Evolutionary conservation across 2,797 vertebrate species (phyloP).

Genomic region (Hyperoplus immaculatus): DNA sequence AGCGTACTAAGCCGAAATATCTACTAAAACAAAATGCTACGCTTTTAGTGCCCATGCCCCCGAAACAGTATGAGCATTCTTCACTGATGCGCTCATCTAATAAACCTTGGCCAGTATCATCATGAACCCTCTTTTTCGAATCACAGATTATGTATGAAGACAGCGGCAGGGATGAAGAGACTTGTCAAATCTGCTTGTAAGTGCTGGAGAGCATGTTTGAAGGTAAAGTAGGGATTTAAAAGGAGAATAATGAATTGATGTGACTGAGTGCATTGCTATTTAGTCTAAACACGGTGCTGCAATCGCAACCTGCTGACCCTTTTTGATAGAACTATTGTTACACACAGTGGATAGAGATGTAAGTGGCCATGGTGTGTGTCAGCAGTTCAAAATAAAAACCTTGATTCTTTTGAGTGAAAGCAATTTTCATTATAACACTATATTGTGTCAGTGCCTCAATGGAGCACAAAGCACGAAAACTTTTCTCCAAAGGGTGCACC

Average conservation of each 20-base stretch:
- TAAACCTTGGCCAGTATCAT: slow-evolving; percentile 60
- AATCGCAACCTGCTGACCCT: slow-evolving; percentile 8
- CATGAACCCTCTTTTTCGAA: slow-evolving; percentile 46
- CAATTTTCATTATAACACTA: neutral
- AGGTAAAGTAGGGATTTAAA: slow-evolving; percentile 45
- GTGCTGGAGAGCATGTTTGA: slow-evolving; percentile 41
- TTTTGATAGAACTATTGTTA: neutral
- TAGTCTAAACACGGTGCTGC: slow-evolving; percentile 17
- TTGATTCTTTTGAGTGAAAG: neutral
- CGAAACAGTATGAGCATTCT: slow-evolving; percentile 29
- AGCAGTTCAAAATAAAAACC: neutral
- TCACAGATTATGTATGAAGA: slow-evolving; percentile 64
- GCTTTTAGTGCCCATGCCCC: slow-evolving; percentile 15
- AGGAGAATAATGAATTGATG: neutral
- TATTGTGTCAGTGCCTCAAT: neutral
- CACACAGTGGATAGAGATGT: neutral
- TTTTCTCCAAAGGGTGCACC: slow-evolving; percentile 1
- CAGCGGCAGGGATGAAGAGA: slow-evolving; percentile 57
- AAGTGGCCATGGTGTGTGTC: neutral
- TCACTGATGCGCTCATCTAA: slow-evolving; percentile 35
- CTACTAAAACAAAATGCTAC: slow-evolving; percentile 10
- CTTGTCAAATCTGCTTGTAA: slow-evolving; percentile 54
- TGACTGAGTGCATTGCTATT: neutral
- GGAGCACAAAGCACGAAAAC: neutral
- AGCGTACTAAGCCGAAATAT: slow-evolving; percentile 29